phyloP scores from a whole-genome alignment of 2,797 vertebrate species.

The Austrolebias charrua region DNA sequence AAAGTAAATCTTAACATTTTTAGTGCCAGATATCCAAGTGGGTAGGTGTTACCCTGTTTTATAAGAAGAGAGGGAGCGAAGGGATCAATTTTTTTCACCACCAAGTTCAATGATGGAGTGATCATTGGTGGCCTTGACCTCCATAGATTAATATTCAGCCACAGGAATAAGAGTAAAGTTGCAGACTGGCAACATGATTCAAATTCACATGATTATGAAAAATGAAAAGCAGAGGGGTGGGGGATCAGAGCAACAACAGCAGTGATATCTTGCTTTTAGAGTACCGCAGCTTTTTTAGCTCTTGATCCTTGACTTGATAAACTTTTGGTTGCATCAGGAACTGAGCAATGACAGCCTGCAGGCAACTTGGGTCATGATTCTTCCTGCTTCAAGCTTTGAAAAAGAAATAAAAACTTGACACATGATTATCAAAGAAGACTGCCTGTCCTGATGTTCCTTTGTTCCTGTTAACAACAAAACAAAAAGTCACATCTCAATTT shows the following conservation, averaged over 20 bases:
- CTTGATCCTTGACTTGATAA: constrained; percentile 48
- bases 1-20: too few species aligned
- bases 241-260: constrained; percentile 28
- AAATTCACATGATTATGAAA: constrained; percentile 59
- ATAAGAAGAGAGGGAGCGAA: too few species aligned
- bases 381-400: constrained; percentile 28
- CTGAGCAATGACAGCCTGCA: constrained; percentile 48
- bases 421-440: constrained; percentile 35
- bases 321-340: constrained; percentile 40
- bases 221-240: constrained; percentile 39
- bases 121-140: too few species aligned
- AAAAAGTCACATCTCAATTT: constrained; percentile 1
- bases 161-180: constrained; percentile 38
- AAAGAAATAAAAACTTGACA: constrained; percentile 10
- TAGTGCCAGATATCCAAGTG: too few species aligned
- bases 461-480: constrained; percentile 4
- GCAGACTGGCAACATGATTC: constrained; percentile 53
- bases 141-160: too few species aligned
- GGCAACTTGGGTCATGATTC: constrained; percentile 59
- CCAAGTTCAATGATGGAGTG: too few species aligned
- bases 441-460: neutral
- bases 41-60: too few species aligned
- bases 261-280: constrained; percentile 37
- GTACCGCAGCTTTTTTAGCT: constrained; percentile 9
- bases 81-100: too few species aligned